These are phyloP conservation scores for Mercenaria mercenaria DNA, from an alignment of 1,140 invertebrate species.

Conservation along the genomic window DNA sequence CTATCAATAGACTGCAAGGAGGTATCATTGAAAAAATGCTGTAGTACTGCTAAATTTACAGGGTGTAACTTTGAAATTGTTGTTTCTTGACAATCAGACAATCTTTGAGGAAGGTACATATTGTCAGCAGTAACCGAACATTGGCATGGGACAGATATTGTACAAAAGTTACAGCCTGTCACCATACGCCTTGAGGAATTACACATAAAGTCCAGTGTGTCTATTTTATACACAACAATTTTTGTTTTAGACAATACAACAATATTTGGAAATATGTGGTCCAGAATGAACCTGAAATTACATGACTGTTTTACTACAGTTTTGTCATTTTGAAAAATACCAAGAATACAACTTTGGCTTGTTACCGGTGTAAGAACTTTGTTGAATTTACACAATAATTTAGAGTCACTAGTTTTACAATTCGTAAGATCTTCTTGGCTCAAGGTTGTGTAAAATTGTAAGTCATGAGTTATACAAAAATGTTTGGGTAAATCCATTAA, in stretches of 20 bases:
- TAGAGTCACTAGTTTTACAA: neutral
- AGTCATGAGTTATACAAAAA: no score
- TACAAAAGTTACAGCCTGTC: conserved; percentile 29
- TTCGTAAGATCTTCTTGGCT: neutral
- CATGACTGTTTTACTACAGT: neutral
- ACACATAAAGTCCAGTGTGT: conserved; percentile 44
- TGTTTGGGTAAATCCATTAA: no score
- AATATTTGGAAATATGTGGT: conserved; percentile 23
- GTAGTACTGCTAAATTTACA: conserved; percentile 13
- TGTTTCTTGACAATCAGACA: conserved; percentile 47
- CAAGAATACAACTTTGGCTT: conserved; percentile 9
- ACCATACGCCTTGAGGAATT: conserved; percentile 28
- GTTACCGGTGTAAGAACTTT: conserved; percentile 34
- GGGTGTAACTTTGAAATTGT: conserved; percentile 35
- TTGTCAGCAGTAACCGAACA: conserved; percentile 52
- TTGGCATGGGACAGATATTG: no score
- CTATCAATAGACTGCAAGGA: neutral
- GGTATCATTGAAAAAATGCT: conserved; percentile 18
- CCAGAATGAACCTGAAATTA: conserved; percentile 57
- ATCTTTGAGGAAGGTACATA: conserved; percentile 45
- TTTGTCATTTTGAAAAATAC: conserved; percentile 60
- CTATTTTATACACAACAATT: conserved; percentile 45
- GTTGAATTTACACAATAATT: conserved; percentile 29
- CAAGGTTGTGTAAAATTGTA: neutral
- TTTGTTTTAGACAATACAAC: conserved; percentile 47